A percentile compares a stretch with the other conserved stretches of the same genome.
Evolutionary conservation across 2,888 invertebrate species (phyloP).

Genomic region (Arge pagana): DNA sequence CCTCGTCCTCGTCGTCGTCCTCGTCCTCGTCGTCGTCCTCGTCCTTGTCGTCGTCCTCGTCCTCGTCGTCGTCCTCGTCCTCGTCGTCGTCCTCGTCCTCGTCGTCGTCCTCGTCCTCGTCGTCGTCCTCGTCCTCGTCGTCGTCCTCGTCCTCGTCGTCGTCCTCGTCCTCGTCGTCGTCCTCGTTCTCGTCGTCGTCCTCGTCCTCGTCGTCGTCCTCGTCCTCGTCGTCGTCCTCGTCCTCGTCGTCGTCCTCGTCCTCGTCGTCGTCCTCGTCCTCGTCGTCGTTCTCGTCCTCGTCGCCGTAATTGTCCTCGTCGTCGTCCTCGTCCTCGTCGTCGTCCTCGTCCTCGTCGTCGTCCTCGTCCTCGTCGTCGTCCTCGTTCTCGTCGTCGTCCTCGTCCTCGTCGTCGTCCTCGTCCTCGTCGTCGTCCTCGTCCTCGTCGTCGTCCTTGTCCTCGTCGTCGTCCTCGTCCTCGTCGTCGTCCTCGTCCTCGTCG

Average conservation of each 20-base stretch:
- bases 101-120: neutral
- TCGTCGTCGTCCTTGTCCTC: too few relatives aligned
- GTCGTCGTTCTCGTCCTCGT: neutral
- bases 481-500: neutral
- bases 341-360: neutral
- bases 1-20: neutral
- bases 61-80: neutral
- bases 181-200: too few relatives aligned
- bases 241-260: neutral
- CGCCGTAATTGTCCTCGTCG: neutral
- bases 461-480: neutral
- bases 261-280: neutral
- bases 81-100: neutral
- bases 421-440: neutral
- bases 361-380: too few relatives aligned
- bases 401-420: neutral
- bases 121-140: neutral
- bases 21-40: too few relatives aligned
- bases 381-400: too few relatives aligned
- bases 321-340: neutral
- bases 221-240: neutral
- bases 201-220: neutral
- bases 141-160: neutral
- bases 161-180: neutral
- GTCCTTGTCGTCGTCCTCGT: neutral